Evolutionary conservation across 2,888 invertebrate species (phyloP).

Genomic region (Mythimna ferrago): DNA sequence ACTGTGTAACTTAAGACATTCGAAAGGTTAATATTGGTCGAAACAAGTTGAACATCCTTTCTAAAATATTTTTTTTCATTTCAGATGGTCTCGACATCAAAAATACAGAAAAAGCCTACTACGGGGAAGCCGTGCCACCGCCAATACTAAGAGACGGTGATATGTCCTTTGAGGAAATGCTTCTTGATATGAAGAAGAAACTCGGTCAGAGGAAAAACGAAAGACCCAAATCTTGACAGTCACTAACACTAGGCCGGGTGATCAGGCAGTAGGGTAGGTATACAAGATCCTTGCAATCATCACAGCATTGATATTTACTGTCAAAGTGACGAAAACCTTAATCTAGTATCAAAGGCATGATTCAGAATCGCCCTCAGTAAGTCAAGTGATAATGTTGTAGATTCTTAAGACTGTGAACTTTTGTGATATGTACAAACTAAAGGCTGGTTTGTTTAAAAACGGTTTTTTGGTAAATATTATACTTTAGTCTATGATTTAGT

Average conservation of each 20-base stretch:
- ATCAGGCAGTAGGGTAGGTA: too few relatives aligned
- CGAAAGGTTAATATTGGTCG: too few relatives aligned
- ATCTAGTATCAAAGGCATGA: constrained; percentile 56
- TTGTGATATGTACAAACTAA: constrained; percentile 42
- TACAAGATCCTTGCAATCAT: constrained; percentile 19
- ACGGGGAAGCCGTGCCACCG: constrained; percentile 73
- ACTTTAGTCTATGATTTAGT: constrained; percentile 24
- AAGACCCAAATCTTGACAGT: constrained; percentile 81
- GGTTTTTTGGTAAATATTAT: constrained; percentile 55
- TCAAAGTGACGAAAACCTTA: constrained; percentile 56
- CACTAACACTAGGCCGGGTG: constrained; percentile 54
- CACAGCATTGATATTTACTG: constrained; percentile 48
- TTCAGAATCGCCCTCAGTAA: constrained; percentile 53
- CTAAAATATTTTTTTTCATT: constrained; percentile 3
- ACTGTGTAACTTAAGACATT: too few relatives aligned
- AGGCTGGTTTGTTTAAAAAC: constrained; percentile 50
- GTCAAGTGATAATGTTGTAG: constrained; percentile 62
- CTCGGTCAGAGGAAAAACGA: constrained; percentile 90
- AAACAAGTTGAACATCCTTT: too few relatives aligned
- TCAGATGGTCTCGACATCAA: constrained; percentile 87
- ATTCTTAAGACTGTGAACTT: constrained; percentile 45
- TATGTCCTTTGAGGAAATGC: constrained; percentile 92
- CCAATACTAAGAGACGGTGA: constrained; percentile 79
- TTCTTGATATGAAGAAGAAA: constrained; percentile 92
- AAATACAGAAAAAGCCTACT: constrained; percentile 85